Evolutionary conservation across 2,797 vertebrate species (phyloP).

Genomic region (Holocentrus rufus): DNA sequence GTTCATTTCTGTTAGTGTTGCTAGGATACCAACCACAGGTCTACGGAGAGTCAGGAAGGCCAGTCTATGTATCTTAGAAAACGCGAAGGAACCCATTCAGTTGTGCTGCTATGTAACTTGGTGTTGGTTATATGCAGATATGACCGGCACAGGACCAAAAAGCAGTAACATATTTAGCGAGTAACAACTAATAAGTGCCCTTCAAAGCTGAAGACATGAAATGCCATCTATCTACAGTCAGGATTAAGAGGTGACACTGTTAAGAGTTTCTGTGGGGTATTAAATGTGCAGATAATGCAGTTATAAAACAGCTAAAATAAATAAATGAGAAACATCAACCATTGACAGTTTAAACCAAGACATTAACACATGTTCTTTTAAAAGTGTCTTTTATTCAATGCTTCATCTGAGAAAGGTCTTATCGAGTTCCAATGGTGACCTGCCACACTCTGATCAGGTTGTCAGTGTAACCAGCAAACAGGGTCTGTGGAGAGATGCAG

Average conservation of each 20-base stretch:
- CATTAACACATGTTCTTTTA: slow-evolving; percentile 55
- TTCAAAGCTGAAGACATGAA: too few relatives aligned
- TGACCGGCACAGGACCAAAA: not conserved
- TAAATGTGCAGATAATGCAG: not conserved
- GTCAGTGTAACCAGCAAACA: slow-evolving; percentile 97
- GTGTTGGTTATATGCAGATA: too few relatives aligned
- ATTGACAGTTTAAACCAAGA: slow-evolving; percentile 39
- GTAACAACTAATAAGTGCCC: too few relatives aligned
- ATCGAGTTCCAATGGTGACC: slow-evolving; percentile 96
- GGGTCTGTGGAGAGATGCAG: slow-evolving; percentile 81
- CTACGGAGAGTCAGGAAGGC: slow-evolving; percentile 30
- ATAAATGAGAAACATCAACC: not conserved
- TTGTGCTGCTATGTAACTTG: too few relatives aligned
- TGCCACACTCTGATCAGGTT: slow-evolving; percentile 98
- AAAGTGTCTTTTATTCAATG: slow-evolving; percentile 83
- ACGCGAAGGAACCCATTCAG: too few relatives aligned
- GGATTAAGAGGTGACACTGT: too few relatives aligned
- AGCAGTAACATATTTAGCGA: too few relatives aligned
- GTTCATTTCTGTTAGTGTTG: slow-evolving; percentile 43
- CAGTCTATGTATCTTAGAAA: slow-evolving; percentile 15
- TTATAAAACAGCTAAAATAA: not conserved
- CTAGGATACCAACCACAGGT: slow-evolving; percentile 51
- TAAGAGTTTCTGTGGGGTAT: not conserved
- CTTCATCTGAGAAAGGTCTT: slow-evolving; percentile 72
- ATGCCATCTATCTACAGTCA: too few relatives aligned